Evolutionary conservation across 2,797 vertebrate genomes (phyloP).

Genomic region (Hyperoplus immaculatus): DNA sequence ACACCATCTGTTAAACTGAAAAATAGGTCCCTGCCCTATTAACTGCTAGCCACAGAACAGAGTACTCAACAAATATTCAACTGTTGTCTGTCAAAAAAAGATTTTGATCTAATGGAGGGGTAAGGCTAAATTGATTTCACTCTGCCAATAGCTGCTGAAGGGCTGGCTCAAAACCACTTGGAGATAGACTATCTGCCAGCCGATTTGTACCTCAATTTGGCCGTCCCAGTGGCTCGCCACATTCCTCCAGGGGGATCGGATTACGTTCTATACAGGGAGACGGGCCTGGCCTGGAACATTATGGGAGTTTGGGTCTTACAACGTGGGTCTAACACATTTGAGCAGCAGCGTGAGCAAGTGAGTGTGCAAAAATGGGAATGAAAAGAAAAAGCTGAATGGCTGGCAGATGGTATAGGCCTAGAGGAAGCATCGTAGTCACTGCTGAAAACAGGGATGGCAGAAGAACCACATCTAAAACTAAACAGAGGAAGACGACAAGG

Average conservation of each 20-base stretch:
- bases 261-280: slow-evolving; percentile 82
- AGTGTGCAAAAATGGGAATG: slow-evolving; percentile 36
- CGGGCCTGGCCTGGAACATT: slow-evolving; percentile 61
- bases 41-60: slow-evolving; percentile 59
- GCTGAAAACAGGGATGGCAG: slow-evolving; percentile 38
- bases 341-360: slow-evolving; percentile 48
- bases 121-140: slow-evolving; percentile 52
- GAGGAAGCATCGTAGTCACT: slow-evolving; percentile 37
- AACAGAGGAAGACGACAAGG: slow-evolving; percentile 33
- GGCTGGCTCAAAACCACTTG: slow-evolving; percentile 64
- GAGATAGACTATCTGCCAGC: slow-evolving; percentile 76
- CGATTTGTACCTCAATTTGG: slow-evolving; percentile 82
- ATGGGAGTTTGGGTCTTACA: slow-evolving; percentile 68
- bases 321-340: slow-evolving; percentile 63
- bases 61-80: slow-evolving; percentile 46
- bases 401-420: slow-evolving; percentile 42
- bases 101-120: slow-evolving; percentile 17
- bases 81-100: slow-evolving; percentile 41
- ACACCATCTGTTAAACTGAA: slow-evolving; percentile 72
- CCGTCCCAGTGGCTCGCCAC: slow-evolving; percentile 71
- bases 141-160: slow-evolving; percentile 52
- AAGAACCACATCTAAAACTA: slow-evolving; percentile 33
- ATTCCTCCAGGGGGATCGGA: slow-evolving; percentile 76
- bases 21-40: slow-evolving; percentile 56
- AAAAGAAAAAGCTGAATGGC: slow-evolving; percentile 56